Conservation (phyloP, 1,140 invertebrate genomes). For the Temnothorax longispinosus region DNA sequence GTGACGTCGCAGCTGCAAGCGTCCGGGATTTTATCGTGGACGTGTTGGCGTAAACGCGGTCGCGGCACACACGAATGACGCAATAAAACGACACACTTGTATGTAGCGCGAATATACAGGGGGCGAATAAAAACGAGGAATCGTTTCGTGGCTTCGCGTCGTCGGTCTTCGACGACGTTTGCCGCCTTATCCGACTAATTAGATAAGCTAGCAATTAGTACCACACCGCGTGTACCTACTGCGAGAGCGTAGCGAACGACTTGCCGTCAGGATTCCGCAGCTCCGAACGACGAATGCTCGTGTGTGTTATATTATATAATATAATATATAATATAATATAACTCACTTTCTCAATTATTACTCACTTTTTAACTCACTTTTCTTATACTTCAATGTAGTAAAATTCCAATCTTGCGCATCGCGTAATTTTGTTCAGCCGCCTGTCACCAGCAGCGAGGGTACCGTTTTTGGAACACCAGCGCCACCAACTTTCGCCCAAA, state of each 20-base stretch:
- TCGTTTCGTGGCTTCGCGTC: slow-evolving; percentile 6
- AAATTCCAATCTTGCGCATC: too few species aligned
- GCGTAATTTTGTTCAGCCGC: too few species aligned
- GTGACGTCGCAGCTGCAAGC: slow-evolving; percentile 49
- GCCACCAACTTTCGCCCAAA: too few species aligned
- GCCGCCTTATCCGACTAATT: slow-evolving; percentile 57
- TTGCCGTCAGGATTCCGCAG: slow-evolving; percentile 50
- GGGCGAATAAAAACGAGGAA: background rate
- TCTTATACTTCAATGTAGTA: too few species aligned
- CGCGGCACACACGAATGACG: slow-evolving; percentile 41
- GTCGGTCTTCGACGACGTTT: background rate
- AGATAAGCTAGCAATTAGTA: slow-evolving; percentile 63
- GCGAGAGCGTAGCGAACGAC: slow-evolving; percentile 47
- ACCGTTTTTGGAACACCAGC: too few species aligned
- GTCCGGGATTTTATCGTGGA: slow-evolving; percentile 44
- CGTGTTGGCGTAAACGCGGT: slow-evolving; percentile 24
- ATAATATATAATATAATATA: too few species aligned
- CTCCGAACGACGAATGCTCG: slow-evolving; percentile 36
- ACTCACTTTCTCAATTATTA: too few species aligned
- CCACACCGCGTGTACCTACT: slow-evolving; percentile 46
- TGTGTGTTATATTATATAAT: background rate
- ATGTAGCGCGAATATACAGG: slow-evolving; percentile 30
- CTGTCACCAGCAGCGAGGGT: too few species aligned
- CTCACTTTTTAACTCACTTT: too few species aligned
- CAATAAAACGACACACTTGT: slow-evolving; percentile 56